A percentile compares a stretch with the other conserved stretches of the same genome.
phyloP scores from a whole-genome alignment of 2,888 invertebrate species.

The Drosophila subquinaria region DNA sequence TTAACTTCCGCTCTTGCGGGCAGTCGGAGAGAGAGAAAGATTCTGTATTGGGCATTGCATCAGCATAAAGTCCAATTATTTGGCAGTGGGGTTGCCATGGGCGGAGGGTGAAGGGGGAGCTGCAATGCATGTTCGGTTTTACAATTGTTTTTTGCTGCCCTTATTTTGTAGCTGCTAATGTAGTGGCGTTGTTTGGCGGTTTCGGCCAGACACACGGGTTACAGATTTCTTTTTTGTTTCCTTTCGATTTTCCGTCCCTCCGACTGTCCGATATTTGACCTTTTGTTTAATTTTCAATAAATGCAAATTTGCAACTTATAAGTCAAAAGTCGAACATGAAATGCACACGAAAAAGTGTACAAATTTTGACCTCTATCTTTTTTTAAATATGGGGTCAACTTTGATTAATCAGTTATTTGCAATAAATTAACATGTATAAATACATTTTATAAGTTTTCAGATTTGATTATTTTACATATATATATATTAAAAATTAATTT shows the following conservation, averaged over 20 bases:
- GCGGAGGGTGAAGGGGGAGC: background rate
- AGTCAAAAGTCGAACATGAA: slow-evolving; percentile 67
- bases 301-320: slow-evolving; percentile 75
- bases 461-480: too few relatives aligned
- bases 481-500: too few relatives aligned
- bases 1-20: slow-evolving; percentile 79
- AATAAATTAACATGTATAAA: too few relatives aligned
- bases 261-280: background rate
- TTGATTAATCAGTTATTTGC: too few relatives aligned
- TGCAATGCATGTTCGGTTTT: background rate
- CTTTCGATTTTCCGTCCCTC: background rate
- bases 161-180: slow-evolving; percentile 63
- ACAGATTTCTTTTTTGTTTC: slow-evolving; percentile 28
- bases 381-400: too few relatives aligned
- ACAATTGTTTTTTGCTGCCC: slow-evolving; percentile 28
- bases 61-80: slow-evolving; percentile 71
- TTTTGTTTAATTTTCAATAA: slow-evolving; percentile 22
- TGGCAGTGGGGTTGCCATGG: slow-evolving; percentile 35
- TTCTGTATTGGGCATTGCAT: slow-evolving; percentile 53
- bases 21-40: slow-evolving; percentile 6
- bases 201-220: slow-evolving; percentile 34
- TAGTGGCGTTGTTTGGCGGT: slow-evolving; percentile 76
- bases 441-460: too few relatives aligned
- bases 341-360: background rate
- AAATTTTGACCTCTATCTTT: background rate